phyloP scores from a whole-genome alignment of 1,140 invertebrate genomes.

The Riptortus pedestris region DNA sequence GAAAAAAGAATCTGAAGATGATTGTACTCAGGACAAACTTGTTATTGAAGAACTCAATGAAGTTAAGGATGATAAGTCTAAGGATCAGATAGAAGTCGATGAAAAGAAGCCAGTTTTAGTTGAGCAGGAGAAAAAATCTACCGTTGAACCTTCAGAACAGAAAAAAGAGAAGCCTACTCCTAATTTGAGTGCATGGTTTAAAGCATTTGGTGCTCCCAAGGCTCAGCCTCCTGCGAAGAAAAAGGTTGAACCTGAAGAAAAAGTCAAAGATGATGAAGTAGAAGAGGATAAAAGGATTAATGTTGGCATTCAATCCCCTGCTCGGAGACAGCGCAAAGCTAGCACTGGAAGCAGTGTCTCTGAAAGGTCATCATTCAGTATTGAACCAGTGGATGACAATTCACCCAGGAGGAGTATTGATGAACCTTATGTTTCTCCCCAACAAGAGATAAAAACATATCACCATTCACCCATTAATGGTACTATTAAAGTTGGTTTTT shows the following conservation, averaged over 20 bases:
- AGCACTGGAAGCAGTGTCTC: slow-evolving; percentile 62
- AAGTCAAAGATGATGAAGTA: slow-evolving; percentile 20
- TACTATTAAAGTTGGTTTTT: slow-evolving; percentile 62
- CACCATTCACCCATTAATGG: slow-evolving; percentile 55
- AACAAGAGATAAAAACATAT: slow-evolving; percentile 50
- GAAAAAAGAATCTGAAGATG: slow-evolving; percentile 30
- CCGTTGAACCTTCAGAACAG: slow-evolving; percentile 38
- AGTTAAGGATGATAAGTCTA: slow-evolving; percentile 36
- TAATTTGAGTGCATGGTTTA: slow-evolving; percentile 80
- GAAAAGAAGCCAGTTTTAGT: slow-evolving; percentile 20
- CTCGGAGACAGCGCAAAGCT: slow-evolving; percentile 47
- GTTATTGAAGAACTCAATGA: slow-evolving; percentile 31
- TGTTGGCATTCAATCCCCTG: slow-evolving; percentile 36
- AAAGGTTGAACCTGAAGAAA: slow-evolving; percentile 32
- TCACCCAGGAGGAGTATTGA: slow-evolving; percentile 52
- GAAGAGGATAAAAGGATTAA: slow-evolving; percentile 30
- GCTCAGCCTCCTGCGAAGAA: slow-evolving; percentile 34
- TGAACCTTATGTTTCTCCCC: slow-evolving; percentile 52
- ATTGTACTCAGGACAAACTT: slow-evolving; percentile 24
- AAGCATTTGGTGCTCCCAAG: slow-evolving; percentile 76
- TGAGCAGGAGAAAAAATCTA: slow-evolving; percentile 31
- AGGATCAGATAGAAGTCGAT: slow-evolving; percentile 28
- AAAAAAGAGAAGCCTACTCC: slow-evolving; percentile 59
- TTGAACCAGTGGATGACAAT: slow-evolving; percentile 49
- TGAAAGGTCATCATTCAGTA: slow-evolving; percentile 61